Conservation (phyloP, 2,113 vertebrate species). For the Ondatra zibethicus region DNA sequence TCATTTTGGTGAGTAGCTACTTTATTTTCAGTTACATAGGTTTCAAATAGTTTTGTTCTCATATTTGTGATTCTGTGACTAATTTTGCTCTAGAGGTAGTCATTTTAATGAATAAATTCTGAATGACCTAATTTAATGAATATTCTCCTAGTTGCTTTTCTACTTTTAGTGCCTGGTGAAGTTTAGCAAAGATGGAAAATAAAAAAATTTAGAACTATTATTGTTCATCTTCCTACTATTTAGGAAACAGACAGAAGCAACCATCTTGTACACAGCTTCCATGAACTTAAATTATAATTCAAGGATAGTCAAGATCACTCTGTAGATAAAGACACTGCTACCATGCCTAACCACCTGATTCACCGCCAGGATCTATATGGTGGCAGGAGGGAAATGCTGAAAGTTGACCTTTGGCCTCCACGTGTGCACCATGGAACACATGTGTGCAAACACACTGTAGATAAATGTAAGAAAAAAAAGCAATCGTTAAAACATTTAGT, state of each 20-base stretch:
- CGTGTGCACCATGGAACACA: no score
- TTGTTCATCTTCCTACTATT: not conserved
- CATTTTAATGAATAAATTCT: not conserved
- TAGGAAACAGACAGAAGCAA: not conserved
- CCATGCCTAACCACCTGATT: not conserved
- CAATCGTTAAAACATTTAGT: not conserved
- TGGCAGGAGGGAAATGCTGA: not conserved
- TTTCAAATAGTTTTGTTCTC: not conserved
- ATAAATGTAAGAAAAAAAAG: not conserved
- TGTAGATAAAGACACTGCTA: not conserved
- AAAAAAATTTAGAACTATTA: not conserved
- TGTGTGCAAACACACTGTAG: not conserved
- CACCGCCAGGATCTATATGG: not conserved
- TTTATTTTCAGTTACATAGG: not conserved
- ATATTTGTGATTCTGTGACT: not conserved
- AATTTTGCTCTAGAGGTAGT: not conserved
- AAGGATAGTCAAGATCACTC: not conserved
- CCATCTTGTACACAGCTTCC: no score
- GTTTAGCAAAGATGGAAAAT: not conserved
- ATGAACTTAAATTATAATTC: not conserved
- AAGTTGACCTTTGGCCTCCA: no score
- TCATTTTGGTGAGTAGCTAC: not conserved
- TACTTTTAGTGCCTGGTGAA: not conserved
- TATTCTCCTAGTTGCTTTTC: slow-evolving; percentile 5
- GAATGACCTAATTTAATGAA: not conserved